A percentile compares a stretch with the other conserved stretches of the same genome.
These are phyloP conservation scores for Eledona agricola DNA, from an alignment of 2,888 invertebrate species.

Conservation along the genomic window DNA sequence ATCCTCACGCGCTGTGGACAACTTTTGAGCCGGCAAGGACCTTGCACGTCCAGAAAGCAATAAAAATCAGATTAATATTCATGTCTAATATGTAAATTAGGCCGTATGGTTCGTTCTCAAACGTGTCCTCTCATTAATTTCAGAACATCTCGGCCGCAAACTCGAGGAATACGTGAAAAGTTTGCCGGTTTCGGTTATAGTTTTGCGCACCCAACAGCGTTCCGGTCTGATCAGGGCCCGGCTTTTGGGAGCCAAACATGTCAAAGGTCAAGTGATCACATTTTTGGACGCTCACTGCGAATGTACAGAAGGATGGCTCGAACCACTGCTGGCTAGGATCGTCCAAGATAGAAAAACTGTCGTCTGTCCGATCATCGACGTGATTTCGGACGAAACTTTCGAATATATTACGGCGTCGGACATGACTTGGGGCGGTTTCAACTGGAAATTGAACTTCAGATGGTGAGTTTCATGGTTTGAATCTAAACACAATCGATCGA, in stretches of 20 bases:
- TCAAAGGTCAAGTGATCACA: slow-evolving; percentile 90
- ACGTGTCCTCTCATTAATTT: too few species aligned
- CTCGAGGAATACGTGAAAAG: slow-evolving; percentile 89
- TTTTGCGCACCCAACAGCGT: slow-evolving; percentile 89
- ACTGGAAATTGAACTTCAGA: slow-evolving; percentile 99
- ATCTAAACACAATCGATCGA: too few species aligned
- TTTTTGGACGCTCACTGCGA: slow-evolving; percentile 99
- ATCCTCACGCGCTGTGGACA: too few species aligned
- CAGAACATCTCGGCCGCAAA: slow-evolving; percentile 88
- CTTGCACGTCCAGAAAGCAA: too few species aligned
- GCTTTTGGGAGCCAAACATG: slow-evolving; percentile 91
- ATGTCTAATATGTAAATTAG: too few species aligned
- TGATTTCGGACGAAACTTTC: slow-evolving; percentile 98
- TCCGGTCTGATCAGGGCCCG: slow-evolving; percentile 97
- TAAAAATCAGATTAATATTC: too few species aligned
- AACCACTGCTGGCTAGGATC: slow-evolving; percentile 91
- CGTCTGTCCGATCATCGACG: slow-evolving; percentile 98
- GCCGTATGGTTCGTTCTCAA: too few species aligned
- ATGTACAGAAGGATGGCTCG: slow-evolving; percentile 98
- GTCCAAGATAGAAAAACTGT: slow-evolving; percentile 92
- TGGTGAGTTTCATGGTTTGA: too few species aligned
- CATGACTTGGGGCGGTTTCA: slow-evolving; percentile 99
- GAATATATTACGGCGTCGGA: slow-evolving; percentile 99
- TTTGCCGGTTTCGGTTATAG: slow-evolving; percentile 85
- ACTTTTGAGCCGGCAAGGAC: too few species aligned